Evolutionary conservation across 2,888 invertebrate species (phyloP), one percentile per base, ranked within the genome.

Genomic region (Carpatolechia fugitivella): DNA sequence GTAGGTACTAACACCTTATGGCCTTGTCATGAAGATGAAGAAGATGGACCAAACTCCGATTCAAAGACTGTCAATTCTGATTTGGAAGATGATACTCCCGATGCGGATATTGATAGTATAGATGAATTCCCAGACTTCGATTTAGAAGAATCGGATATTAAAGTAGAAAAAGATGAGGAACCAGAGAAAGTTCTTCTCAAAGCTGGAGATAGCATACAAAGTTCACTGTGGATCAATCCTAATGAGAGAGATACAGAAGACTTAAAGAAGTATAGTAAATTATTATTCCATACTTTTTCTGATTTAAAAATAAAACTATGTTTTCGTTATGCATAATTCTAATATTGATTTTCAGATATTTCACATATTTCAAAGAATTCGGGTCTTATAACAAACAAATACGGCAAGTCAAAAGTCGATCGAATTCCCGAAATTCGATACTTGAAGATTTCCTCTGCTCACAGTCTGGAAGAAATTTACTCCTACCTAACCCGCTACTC

Each of bases 181-280:
- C 31, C 63, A 13, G 76, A 78, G 1, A 85, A 82, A 66, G 44
- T 60, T 4, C 65, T 61, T 44, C 61, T 69, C 24, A 85, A 82
- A 68, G 76, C 71, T 55, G 80, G 76, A 24, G 88, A 88, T 44
- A 89, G 82, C 60, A 63, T 84, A 56, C 88, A 88, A 69, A 86
- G 72, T 61, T 60, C 85, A 44, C 63, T 85, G 8, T 90, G 89
- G 88, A 82, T 85, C 33, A 86, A 84, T 70, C 78, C 88, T 31
- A 84, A 84, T 70, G 90, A 89, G 80, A 89, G 91, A 82, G 90
- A 90, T 68, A 62, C 85, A 66, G 91, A 91, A 79, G 91, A 91
- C 82, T 85, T 91, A 71, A 88, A 90, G 81, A 89, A 84, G 90
- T 90, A 70, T 57, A 61, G 60, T 55, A 2, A 36, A 13, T 3